Evolutionary conservation across 2,888 invertebrate species (phyloP), one percentile per base, ranked within the genome.

Genomic region (Rhamnusium bicolor): DNA sequence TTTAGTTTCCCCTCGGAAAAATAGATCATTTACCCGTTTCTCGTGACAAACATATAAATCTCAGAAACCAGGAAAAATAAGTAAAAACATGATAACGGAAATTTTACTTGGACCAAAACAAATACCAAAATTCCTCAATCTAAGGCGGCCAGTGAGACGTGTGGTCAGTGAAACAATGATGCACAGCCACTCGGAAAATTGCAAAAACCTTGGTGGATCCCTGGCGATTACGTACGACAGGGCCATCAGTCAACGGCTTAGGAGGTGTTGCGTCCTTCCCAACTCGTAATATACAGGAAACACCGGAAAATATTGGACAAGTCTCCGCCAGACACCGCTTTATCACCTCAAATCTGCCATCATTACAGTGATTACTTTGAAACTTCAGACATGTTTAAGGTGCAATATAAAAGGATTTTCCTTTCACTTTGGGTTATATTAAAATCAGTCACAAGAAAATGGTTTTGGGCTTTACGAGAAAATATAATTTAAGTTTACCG

Each of bases 141-240:
- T 77, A 71, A 79, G 77, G 78, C 76, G 77, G 72, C 56, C 65
- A 75, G 76, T 75, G 53, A 46, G 63, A 12, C 32, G 77, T 78
- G 83, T 79, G 84, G 84, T 84, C 82, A 83, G 82, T 79, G 79
- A 83, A 82, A 84, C 82, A 84, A 82, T 84, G 84, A 84, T 84
- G 84, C 84, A 85, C 85, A 84, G 83, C 84, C 85, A 85, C 84
- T 85, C 82, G 85, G 85, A 85, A 85, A 85, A 85, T 85, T 85
- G 82, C 84, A 83, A 84, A 84, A 85, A 85, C 83, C 84, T 82
- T 79, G 80, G 81, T 71, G 79, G 80, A 83, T 85, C 84, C 84
- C 84, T 71, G 79, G 83, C 84, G 85, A 85, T 85, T 85, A 85
- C 83, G 76, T 79, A 77, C 74, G 85, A 84, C 85, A 85, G 82